Evolutionary conservation across 2,888 invertebrate genomes (phyloP).

Genomic region (Helobdella robusta): DNA sequence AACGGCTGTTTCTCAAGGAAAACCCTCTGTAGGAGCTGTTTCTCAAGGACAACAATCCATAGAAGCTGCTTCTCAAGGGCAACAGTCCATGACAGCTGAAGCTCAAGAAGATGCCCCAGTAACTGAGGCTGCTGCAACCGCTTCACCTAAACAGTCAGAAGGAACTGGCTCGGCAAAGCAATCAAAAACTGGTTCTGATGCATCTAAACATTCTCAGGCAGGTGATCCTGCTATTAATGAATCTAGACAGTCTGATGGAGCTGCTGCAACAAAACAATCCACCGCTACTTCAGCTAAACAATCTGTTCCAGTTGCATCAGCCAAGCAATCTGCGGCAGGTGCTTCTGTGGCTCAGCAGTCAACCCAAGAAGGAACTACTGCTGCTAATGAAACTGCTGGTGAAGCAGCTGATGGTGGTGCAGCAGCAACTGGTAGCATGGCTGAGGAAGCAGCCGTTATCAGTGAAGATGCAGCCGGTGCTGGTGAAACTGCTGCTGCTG

Average conservation of each 20-base stretch:
- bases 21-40: too few relatives aligned
- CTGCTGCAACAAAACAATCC: slow-evolving; percentile 36
- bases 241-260: neutral
- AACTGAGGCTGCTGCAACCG: too few relatives aligned
- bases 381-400: slow-evolving; percentile 47
- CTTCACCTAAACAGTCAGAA: too few relatives aligned
- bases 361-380: slow-evolving; percentile 36
- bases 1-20: too few relatives aligned
- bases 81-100: neutral
- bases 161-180: neutral
- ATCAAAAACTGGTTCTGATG: neutral
- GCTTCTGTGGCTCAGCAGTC: neutral
- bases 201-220: neutral
- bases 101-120: neutral
- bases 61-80: neutral
- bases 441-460: too few relatives aligned
- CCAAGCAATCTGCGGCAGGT: neutral
- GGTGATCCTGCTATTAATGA: neutral
- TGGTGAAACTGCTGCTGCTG: neutral
- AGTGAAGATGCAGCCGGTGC: neutral
- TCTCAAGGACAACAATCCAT: too few relatives aligned
- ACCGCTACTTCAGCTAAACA: neutral
- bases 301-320: neutral
- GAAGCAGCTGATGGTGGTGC: slow-evolving; percentile 42
- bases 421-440: too few relatives aligned